Percentiles rank a stretch among this genome's conserved stretches.
Evolutionary conservation across 2,888 invertebrate species (phyloP).

Genomic region (Colletes collaris): DNA sequence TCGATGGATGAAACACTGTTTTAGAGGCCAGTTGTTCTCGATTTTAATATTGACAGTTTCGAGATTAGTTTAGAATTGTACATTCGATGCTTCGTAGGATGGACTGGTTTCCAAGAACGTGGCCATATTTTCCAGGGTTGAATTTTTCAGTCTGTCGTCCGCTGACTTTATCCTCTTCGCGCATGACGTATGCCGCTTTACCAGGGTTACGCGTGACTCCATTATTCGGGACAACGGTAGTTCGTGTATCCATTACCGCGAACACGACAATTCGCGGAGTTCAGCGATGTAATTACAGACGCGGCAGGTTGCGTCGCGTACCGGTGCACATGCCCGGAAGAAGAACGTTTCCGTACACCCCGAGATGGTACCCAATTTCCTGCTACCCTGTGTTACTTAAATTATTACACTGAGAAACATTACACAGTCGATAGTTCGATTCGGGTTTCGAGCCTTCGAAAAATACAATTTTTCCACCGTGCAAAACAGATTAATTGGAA

Average conservation of each 20-base stretch:
- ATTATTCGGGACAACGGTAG: slow-evolving; percentile 62
- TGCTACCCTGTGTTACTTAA: too few relatives aligned
- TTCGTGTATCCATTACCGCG: slow-evolving; percentile 63
- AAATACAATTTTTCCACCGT: too few relatives aligned
- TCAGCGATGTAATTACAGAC: slow-evolving; percentile 56
- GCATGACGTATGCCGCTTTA: slow-evolving; percentile 50
- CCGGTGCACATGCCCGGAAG: slow-evolving; percentile 5
- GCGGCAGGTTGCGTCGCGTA: slow-evolving; percentile 46
- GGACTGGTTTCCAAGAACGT: too few relatives aligned
- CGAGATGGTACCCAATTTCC: not conserved
- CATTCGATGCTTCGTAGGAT: too few relatives aligned
- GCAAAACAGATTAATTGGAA: too few relatives aligned
- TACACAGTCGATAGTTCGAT: too few relatives aligned
- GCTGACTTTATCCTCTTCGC: slow-evolving; percentile 16
- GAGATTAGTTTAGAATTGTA: too few relatives aligned
- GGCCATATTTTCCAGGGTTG: not conserved
- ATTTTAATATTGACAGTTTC: too few relatives aligned
- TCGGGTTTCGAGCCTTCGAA: too few relatives aligned
- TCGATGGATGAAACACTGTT: too few relatives aligned
- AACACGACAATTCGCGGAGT: slow-evolving; percentile 53
- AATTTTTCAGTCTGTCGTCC: slow-evolving; percentile 23
- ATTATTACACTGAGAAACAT: too few relatives aligned
- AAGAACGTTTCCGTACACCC: slow-evolving; percentile 3
- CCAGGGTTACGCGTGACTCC: slow-evolving; percentile 48
- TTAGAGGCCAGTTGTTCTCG: too few relatives aligned